These are phyloP conservation scores for Rynchops niger DNA, from an alignment of 2,113 vertebrate genomes.

Conservation along the genomic window DNA sequence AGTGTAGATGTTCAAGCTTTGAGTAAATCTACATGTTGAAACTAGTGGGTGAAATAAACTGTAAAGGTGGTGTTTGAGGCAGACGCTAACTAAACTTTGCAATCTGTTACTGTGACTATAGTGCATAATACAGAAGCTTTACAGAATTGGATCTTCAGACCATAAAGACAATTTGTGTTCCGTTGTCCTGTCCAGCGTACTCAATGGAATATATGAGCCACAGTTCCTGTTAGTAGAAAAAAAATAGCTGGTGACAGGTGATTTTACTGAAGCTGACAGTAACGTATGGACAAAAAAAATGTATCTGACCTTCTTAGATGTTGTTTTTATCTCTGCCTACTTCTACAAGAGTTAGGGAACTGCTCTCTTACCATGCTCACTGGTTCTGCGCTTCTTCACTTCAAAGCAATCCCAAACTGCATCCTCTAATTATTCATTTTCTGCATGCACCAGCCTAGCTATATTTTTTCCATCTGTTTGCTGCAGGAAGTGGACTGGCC, in stretches of 20 bases:
- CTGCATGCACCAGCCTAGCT: not conserved
- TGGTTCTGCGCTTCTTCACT: not conserved
- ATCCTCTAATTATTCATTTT: not conserved
- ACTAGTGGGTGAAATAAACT: not conserved
- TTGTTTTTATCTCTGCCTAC: not conserved
- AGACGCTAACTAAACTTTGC: not conserved
- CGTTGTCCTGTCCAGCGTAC: not conserved
- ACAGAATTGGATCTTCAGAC: not conserved
- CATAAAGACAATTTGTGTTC: not conserved
- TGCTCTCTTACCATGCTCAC: not conserved
- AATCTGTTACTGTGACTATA: not conserved
- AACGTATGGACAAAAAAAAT: not conserved
- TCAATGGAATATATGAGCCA: not conserved
- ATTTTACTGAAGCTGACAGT: not conserved
- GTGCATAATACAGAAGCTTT: not conserved
- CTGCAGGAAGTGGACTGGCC: not conserved
- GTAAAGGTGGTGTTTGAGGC: not conserved
- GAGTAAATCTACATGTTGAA: not conserved
- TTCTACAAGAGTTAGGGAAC: not conserved
- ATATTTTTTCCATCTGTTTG: not conserved
- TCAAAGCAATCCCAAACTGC: not conserved
- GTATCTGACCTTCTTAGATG: not conserved
- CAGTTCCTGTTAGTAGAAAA: not conserved
- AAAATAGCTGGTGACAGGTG: not conserved
- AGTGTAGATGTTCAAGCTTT: not conserved